Evolutionary conservation across 2,888 invertebrate species (phyloP).

Genomic region (Heliconius cydno): DNA sequence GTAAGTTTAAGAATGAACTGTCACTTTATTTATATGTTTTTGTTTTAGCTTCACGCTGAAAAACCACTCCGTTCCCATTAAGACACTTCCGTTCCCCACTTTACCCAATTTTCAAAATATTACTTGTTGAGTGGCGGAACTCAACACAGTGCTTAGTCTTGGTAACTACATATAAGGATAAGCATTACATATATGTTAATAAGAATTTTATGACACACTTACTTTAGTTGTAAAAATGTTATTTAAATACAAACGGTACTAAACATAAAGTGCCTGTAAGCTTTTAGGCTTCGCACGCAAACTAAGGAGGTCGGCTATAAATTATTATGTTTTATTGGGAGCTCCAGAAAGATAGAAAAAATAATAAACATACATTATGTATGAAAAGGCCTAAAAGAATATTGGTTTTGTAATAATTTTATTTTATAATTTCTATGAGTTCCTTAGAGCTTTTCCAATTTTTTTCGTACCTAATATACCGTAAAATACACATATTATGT

Average conservation of each 20-base stretch:
- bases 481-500: not conserved
- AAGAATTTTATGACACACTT: constrained; percentile 1
- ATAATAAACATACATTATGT: not conserved
- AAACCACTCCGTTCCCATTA: no score
- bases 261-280: not conserved
- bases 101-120: not conserved
- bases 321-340: constrained; percentile 8
- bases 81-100: no score
- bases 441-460: not conserved
- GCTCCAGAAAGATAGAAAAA: not conserved
- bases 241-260: constrained; percentile 1
- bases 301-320: constrained; percentile 7
- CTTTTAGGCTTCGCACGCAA: not conserved
- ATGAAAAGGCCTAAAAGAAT: not conserved
- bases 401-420: not conserved
- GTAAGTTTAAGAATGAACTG: not conserved
- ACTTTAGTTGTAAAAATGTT: not conserved
- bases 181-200: not conserved
- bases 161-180: no score
- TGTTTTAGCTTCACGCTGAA: not conserved
- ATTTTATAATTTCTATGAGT: not conserved
- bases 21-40: not conserved
- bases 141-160: not conserved
- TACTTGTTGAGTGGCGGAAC: not conserved
- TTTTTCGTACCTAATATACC: no score